Base-by-base conservation (phyloP, 2,888 invertebrate genomes). In the Apotomis capreana region DNA sequence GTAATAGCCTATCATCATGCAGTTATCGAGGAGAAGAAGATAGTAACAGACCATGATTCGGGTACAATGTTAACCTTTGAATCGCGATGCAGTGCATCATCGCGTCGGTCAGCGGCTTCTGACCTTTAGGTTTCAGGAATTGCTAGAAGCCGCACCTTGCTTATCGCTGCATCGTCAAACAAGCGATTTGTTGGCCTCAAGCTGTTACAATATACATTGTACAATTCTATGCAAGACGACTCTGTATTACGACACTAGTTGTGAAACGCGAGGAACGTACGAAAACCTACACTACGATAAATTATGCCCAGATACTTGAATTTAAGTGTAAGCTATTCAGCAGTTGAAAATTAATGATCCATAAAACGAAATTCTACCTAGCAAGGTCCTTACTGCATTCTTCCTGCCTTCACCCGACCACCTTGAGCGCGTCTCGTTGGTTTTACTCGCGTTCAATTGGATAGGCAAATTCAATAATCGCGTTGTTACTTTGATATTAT, bases 331-430 rank as follows among this genome's bases (percentile, higher is more conserved):
- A 54, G 37, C 37, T 55, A 67, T 60, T 67, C 40, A 13, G 65
- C 58, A n/a, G 49, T 52, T 12, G 26, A 26, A 10, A 54, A 62
- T 63, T 72, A 72, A 68, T 68, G 62, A 68, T 59, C 52, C 68
- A 37, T 68, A 37, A 68, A 63, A 63, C 44, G 63, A 58, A 72
- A 63, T 68, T 37, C 12, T 59, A 68, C 62, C 58, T 63, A 49
- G 54, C 72, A 72, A 72, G 72, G 72, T 59, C 68, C 63, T 74
- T 78, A 76, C 86, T 83, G 84, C 90, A 90, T 90, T 91, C 89
- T 89, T 88, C 88, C 87, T 86, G 83, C 84, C 81, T 85, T 81
- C 81, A 85, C 89, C 80, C 70, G 87, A 79, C 86, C 77, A 83
- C 91, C 91, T 91, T 90, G 90, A 89, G 76, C 81, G 76, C 78